Evolutionary conservation across 2,113 vertebrate species (phyloP).

Genomic region (Lophius piscatorius): DNA sequence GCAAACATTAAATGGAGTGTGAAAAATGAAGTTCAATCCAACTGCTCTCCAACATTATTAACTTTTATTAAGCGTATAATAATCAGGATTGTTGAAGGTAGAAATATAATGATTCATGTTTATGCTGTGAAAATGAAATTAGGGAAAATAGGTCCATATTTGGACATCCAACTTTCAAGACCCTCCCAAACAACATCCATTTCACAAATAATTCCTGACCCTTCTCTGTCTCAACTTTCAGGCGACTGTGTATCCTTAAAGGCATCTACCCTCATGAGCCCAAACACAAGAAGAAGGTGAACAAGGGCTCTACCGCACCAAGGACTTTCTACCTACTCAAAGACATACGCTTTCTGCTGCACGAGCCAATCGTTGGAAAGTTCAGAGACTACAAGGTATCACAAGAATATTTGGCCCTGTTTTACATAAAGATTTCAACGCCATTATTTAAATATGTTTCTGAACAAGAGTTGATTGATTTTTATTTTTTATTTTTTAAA

Average conservation of each 20-base stretch:
- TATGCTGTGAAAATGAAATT: not conserved
- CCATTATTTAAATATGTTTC: not conserved
- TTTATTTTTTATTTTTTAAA: too few species aligned
- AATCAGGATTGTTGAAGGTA: too few species aligned
- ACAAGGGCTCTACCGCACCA: slow-evolving; percentile 92
- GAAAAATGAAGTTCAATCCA: too few species aligned
- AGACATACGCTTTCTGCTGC: slow-evolving; percentile 95
- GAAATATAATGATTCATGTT: too few species aligned
- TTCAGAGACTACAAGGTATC: slow-evolving; percentile 95
- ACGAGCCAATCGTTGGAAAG: slow-evolving; percentile 93
- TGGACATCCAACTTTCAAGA: not conserved
- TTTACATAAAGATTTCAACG: not conserved
- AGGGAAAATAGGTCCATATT: not conserved
- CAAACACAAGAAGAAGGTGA: slow-evolving; percentile 98
- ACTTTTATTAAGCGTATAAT: too few species aligned
- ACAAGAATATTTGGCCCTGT: not conserved
- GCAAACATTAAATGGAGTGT: too few species aligned
- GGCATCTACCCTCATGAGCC: slow-evolving; percentile 98
- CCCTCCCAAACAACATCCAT: not conserved
- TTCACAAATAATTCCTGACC: not conserved
- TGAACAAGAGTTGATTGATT: not conserved
- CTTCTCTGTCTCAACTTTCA: slow-evolving; percentile 50
- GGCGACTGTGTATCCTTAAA: slow-evolving; percentile 95
- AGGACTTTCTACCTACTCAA: slow-evolving; percentile 95
- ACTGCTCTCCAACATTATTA: too few species aligned